These are phyloP conservation scores for Acanthopleura granulata DNA, from an alignment of 2,888 invertebrate species.

Conservation along the genomic window DNA sequence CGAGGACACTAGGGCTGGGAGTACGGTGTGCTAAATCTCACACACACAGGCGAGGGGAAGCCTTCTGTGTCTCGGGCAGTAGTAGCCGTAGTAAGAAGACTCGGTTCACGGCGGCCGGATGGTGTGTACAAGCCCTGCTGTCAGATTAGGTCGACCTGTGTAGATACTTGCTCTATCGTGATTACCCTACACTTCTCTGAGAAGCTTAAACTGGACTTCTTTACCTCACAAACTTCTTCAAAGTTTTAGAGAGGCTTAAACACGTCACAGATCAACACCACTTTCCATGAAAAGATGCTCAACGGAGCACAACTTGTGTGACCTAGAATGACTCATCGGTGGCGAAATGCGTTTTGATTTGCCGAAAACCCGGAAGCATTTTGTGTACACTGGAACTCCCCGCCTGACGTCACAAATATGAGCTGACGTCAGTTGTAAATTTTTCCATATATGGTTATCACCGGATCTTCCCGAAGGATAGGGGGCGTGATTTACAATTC, in stretches of 20 bases:
- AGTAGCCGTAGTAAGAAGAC: no score
- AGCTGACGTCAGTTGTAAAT: conserved; percentile 3
- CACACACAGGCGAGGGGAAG: no score
- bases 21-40: no score
- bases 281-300: not conserved
- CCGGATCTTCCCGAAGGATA: conserved; percentile 8
- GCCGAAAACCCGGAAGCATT: conserved; percentile 11
- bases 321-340: conserved; percentile 13
- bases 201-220: no score
- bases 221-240: not conserved
- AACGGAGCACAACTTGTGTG: not conserved
- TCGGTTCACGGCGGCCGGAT: no score
- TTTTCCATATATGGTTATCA: conserved; percentile 11
- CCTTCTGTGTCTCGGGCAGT: no score
- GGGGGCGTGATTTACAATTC: not conserved
- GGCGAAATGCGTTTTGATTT: not conserved
- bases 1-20: no score
- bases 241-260: not conserved
- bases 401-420: conserved; percentile 17
- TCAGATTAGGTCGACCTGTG: no score
- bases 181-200: no score
- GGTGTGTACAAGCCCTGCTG: no score
- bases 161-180: no score
- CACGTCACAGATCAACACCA: not conserved
- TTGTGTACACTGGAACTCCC: conserved; percentile 15